Evolutionary conservation across 2,888 invertebrate genomes (phyloP).

Genomic region (Dynastes maya): DNA sequence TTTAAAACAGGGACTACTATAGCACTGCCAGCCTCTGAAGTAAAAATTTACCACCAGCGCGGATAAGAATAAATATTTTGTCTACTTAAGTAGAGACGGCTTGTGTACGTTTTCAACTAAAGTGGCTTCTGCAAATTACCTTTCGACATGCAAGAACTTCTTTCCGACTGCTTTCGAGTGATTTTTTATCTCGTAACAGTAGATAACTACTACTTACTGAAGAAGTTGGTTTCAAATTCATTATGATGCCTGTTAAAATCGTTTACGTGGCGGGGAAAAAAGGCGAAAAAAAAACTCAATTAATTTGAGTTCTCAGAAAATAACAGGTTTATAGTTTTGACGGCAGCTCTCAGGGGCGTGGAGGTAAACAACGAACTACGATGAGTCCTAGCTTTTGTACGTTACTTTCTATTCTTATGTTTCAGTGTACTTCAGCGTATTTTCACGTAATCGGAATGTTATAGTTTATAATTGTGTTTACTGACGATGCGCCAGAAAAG

Average conservation of each 20-base stretch:
- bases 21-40: background rate
- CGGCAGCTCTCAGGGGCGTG: constrained; percentile 52
- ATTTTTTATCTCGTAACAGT: constrained; percentile 48
- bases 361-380: constrained; percentile 52
- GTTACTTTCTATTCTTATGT: constrained; percentile 50
- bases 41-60: constrained; percentile 12
- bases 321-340: constrained; percentile 58
- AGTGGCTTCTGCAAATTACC: constrained; percentile 52
- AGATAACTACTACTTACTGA: constrained; percentile 67
- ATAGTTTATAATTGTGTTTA: background rate
- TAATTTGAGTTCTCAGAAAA: constrained; percentile 59
- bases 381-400: constrained; percentile 48
- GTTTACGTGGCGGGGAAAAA: constrained; percentile 54
- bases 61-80: constrained; percentile 46
- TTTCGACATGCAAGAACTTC: constrained; percentile 49
- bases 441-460: constrained; percentile 11
- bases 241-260: constrained; percentile 63
- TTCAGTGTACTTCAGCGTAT: constrained; percentile 6
- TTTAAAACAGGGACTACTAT: background rate
- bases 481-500: too few relatives aligned
- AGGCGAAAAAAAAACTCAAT: constrained; percentile 57
- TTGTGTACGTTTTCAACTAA: constrained; percentile 44
- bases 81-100: constrained; percentile 39
- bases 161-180: constrained; percentile 47
- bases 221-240: constrained; percentile 64